A percentile compares a stretch with the other conserved stretches of the same genome.
Evolutionary conservation across 2,797 vertebrate genomes (phyloP).

Genomic region (Myiotriccus ornatus): DNA sequence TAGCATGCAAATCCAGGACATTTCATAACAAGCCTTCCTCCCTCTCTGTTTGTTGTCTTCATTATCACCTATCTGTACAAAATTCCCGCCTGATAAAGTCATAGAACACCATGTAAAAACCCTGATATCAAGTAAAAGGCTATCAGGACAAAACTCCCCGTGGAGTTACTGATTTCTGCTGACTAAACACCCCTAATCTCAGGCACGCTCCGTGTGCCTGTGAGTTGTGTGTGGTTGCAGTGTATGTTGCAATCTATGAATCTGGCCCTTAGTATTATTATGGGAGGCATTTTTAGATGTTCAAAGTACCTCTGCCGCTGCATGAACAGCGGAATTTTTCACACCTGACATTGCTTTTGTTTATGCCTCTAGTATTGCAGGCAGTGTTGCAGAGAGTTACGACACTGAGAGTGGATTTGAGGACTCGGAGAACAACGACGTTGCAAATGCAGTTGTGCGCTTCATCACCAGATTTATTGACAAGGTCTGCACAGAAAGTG

Average conservation of each 20-base stretch:
- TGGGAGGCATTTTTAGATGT: neutral
- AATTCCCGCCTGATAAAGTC: constrained; percentile 9
- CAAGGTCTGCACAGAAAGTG: constrained; percentile 98
- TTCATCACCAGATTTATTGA: constrained; percentile 97
- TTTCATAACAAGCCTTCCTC: neutral
- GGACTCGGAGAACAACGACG: constrained; percentile 92
- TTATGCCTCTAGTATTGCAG: constrained; percentile 85
- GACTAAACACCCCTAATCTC: neutral
- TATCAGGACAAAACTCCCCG: neutral
- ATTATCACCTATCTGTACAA: neutral
- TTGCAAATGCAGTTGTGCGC: constrained; percentile 89
- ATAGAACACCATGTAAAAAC: neutral
- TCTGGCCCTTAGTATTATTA: neutral
- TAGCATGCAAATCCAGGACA: neutral
- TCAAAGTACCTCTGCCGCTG: neutral
- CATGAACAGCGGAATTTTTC: neutral
- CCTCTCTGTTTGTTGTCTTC: neutral
- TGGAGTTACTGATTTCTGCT: neutral
- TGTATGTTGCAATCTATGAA: neutral
- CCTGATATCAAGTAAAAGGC: neutral
- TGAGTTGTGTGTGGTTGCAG: neutral
- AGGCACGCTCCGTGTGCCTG: neutral
- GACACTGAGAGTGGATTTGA: constrained; percentile 98
- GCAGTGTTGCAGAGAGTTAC: constrained; percentile 97
- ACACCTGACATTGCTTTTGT: constrained; percentile 2